Conservation (phyloP, 2,888 invertebrate genomes). For the Alviniconcha strummeri region DNA sequence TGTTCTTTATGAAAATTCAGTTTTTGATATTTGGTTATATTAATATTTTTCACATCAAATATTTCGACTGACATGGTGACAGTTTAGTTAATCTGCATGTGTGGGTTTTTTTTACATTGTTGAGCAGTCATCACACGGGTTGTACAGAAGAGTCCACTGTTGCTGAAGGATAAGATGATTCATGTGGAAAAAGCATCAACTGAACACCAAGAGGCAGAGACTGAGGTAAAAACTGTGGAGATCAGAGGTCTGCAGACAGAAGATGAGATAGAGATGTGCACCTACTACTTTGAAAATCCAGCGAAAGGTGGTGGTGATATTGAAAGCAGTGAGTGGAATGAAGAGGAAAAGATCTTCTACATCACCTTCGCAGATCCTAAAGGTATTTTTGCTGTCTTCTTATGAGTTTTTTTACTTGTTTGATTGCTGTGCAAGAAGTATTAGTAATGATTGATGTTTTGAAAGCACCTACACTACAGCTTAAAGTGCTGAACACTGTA, state of each 20-base stretch:
- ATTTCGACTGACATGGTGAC: too few relatives aligned
- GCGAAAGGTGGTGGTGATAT: slow-evolving; percentile 27
- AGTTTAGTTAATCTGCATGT: too few relatives aligned
- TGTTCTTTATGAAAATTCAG: too few relatives aligned
- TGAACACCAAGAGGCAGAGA: background rate
- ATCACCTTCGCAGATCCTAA: slow-evolving; percentile 25
- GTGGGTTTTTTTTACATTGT: too few relatives aligned
- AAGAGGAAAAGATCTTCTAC: slow-evolving; percentile 20
- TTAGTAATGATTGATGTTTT: too few relatives aligned
- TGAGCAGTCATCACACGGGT: slow-evolving; percentile 7
- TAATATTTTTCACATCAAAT: too few relatives aligned
- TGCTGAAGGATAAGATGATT: slow-evolving; percentile 16
- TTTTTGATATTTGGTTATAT: too few relatives aligned
- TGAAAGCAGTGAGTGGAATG: slow-evolving; percentile 7
- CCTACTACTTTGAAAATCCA: slow-evolving; percentile 29
- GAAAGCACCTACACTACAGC: too few relatives aligned
- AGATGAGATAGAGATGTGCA: background rate
- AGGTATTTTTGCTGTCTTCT: background rate
- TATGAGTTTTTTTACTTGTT: too few relatives aligned
- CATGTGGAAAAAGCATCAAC: background rate
- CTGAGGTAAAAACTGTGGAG: slow-evolving; percentile 10
- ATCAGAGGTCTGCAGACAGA: slow-evolving; percentile 22
- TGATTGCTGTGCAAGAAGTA: too few relatives aligned
- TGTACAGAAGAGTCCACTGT: background rate
- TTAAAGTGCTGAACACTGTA: too few relatives aligned